Evolutionary conservation across 2,797 vertebrate genomes (phyloP).

Genomic region (Scarus forsteni): DNA sequence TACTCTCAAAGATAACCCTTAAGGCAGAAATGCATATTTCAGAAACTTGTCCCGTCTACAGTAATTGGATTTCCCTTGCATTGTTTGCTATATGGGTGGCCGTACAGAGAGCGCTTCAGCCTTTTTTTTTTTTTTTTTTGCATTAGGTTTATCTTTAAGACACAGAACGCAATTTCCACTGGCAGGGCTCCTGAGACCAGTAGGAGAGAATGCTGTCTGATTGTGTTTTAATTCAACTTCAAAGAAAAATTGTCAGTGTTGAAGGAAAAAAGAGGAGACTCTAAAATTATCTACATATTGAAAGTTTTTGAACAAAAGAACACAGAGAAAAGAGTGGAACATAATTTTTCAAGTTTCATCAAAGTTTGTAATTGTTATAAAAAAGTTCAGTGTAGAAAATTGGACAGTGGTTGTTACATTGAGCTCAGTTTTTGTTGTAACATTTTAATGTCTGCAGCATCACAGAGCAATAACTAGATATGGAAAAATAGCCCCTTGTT

Average conservation of each 20-base stretch:
- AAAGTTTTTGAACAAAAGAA: slow-evolving; percentile 52
- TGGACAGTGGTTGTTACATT: slow-evolving; percentile 35
- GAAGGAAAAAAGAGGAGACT: slow-evolving; percentile 34
- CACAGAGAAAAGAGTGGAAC: slow-evolving; percentile 8
- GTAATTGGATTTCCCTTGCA: slow-evolving; percentile 80
- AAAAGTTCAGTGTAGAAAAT: slow-evolving; percentile 40
- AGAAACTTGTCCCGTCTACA: slow-evolving; percentile 75
- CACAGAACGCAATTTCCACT: slow-evolving; percentile 78
- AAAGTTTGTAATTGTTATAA: slow-evolving; percentile 54
- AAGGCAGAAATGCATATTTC: slow-evolving; percentile 79
- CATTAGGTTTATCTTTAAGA: slow-evolving; percentile 83
- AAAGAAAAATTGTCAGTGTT: slow-evolving; percentile 62
- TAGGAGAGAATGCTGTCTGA: slow-evolving; percentile 70
- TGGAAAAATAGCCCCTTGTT: too few relatives aligned
- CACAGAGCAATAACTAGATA: background rate
- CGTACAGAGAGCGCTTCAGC: slow-evolving; percentile 63
- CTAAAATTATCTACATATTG: slow-evolving; percentile 66
- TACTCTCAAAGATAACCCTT: slow-evolving; percentile 79
- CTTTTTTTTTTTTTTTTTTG: slow-evolving; percentile 44
- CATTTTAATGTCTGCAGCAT: slow-evolving; percentile 20
- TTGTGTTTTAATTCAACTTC: slow-evolving; percentile 76
- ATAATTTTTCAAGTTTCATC: slow-evolving; percentile 59
- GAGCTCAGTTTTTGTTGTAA: slow-evolving; percentile 14
- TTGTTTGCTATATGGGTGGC: slow-evolving; percentile 78
- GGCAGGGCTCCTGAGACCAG: slow-evolving; percentile 71